Evolutionary conservation across 1,140 invertebrate species (phyloP).

Genomic region (Cheumatopsyche charites): DNA sequence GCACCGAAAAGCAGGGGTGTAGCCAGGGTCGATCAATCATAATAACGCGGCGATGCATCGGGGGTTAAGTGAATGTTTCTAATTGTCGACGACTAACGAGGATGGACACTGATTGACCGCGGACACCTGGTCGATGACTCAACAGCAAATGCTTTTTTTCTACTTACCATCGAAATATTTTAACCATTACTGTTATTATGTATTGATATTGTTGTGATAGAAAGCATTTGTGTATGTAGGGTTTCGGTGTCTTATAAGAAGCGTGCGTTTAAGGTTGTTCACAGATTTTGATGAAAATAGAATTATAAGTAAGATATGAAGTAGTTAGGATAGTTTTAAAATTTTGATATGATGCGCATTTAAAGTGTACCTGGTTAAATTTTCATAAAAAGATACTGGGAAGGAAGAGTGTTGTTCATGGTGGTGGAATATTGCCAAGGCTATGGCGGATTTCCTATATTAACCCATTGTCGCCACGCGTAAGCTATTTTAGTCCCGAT

Average conservation of each 20-base stretch:
- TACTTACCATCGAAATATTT: too few relatives aligned
- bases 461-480: conserved; percentile 28
- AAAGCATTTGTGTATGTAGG: too few relatives aligned
- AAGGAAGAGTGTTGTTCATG: conserved; percentile 32
- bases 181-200: too few relatives aligned
- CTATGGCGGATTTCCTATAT: conserved; percentile 34
- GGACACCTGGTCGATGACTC: not conserved
- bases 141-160: too few relatives aligned
- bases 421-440: conserved; percentile 30
- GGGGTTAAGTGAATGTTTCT: conserved; percentile 19
- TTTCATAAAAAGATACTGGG: conserved; percentile 20
- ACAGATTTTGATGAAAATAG: too few relatives aligned
- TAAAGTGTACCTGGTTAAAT: not conserved
- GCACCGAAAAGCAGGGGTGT: too few relatives aligned
- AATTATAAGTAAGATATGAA: too few relatives aligned
- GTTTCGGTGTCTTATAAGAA: too few relatives aligned
- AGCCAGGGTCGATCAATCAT: not conserved
- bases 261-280: too few relatives aligned
- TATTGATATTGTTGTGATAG: too few relatives aligned
- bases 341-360: too few relatives aligned
- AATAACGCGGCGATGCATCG: not conserved
- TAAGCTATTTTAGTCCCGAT: conserved; percentile 1
- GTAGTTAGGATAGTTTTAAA: too few relatives aligned
- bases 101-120: conserved; percentile 1
- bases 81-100: conserved; percentile 10